These are phyloP conservation scores for Elaeidobius kamerunicus DNA, from an alignment of 2,888 invertebrate genomes.

Conservation along the genomic window DNA sequence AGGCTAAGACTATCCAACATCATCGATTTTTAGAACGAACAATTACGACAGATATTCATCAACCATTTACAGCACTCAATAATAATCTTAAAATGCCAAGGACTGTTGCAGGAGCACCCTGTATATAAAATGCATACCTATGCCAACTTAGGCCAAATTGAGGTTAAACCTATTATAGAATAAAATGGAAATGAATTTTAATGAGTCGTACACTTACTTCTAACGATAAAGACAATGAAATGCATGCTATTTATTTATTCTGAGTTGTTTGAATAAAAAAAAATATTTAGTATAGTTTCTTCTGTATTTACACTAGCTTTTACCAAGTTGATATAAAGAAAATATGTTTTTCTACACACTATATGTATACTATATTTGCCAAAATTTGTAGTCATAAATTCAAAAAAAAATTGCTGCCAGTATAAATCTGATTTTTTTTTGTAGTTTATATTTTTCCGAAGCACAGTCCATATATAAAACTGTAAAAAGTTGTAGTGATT, in stretches of 20 bases:
- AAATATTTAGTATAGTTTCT: too few relatives aligned
- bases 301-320: too few relatives aligned
- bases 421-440: too few relatives aligned
- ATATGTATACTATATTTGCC: too few relatives aligned
- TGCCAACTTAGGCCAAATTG: constrained; percentile 4
- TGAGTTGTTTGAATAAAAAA: too few relatives aligned
- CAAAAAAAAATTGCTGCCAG: too few relatives aligned
- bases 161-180: constrained; percentile 5
- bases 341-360: too few relatives aligned
- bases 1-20: not conserved
- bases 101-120: not conserved
- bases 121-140: not conserved
- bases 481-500: too few relatives aligned
- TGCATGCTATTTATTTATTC: constrained; percentile 3
- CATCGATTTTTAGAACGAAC: not conserved
- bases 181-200: constrained; percentile 4
- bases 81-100: not conserved
- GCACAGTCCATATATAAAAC: too few relatives aligned
- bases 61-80: not conserved
- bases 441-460: too few relatives aligned
- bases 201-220: not conserved
- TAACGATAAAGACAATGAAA: not conserved
- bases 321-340: too few relatives aligned
- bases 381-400: too few relatives aligned
- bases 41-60: not conserved